Conservation (phyloP, 2,797 vertebrate genomes). For the Chanos chanos region DNA sequence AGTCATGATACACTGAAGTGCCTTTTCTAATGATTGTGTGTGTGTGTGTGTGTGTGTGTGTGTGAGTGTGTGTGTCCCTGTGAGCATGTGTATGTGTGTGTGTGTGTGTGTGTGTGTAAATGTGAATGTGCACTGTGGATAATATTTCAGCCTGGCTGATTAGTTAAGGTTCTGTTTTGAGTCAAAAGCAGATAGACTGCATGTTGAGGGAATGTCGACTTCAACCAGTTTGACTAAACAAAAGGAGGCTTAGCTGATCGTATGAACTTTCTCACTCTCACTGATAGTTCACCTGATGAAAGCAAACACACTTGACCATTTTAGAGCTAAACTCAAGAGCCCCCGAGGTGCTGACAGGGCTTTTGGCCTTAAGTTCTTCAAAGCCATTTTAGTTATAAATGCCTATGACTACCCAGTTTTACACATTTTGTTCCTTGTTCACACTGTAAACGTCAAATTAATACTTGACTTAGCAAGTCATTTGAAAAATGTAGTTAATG, state of each 20-base stretch:
- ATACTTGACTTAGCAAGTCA: no score
- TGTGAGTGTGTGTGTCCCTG: slow-evolving; percentile 44
- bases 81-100: slow-evolving; percentile 49
- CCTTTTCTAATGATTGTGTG: slow-evolving; percentile 43
- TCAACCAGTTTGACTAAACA: slow-evolving; percentile 60
- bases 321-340: slow-evolving; percentile 34
- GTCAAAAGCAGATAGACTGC: slow-evolving; percentile 57
- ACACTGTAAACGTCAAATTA: no score
- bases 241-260: slow-evolving; percentile 58
- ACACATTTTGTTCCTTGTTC: no score
- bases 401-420: no score
- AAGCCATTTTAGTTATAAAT: no score
- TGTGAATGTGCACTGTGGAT: no score
- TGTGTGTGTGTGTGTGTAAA: slow-evolving; percentile 40
- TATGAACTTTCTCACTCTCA: slow-evolving; percentile 39
- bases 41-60: slow-evolving; percentile 49
- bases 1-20: slow-evolving; percentile 36
- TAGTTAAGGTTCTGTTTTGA: slow-evolving; percentile 57
- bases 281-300: slow-evolving; percentile 37
- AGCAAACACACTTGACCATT: slow-evolving; percentile 29
- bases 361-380: neutral
- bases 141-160: slow-evolving; percentile 66
- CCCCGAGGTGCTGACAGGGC: slow-evolving; percentile 30
- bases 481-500: no score
- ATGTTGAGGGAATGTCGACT: slow-evolving; percentile 55